Base-by-base conservation (phyloP, 2,797 vertebrate species). In the Lates japonicus region DNA sequence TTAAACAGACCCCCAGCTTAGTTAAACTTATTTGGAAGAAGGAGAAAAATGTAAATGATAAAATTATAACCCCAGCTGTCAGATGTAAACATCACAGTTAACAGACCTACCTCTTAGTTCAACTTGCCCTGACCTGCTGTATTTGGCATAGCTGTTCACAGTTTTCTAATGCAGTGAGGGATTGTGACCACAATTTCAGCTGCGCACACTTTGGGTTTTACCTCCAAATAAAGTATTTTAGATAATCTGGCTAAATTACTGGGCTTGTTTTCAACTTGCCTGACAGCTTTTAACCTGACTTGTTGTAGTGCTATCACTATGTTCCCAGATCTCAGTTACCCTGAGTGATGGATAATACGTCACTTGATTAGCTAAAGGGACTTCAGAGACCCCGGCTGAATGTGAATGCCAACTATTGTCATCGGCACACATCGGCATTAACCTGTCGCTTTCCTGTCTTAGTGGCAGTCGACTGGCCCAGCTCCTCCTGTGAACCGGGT, bases 361-460 rank as follows among this genome's bases (percentile, higher is more conserved):
- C 51, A 42, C 13, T 19, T 19, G 48, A 39, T 37, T 52, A 51
- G 19, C 12, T 19, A 10, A 9, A 5, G 37, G 4, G 19, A 35
- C 19, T 39, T 20, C 19, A n/a, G 35, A 4, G 57, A 33, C 35
- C 11, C 33, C 17, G 4, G 57, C 33, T 10, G 7, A 31, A 46
- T 7, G 33, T 35, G 33, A 35, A n/a, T n/a, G n/a, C n/a, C n/a
- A n/a, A n/a, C n/a, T n/a, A n/a, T n/a, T n/a, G n/a, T n/a, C n/a
- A n/a, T n/a, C n/a, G n/a, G 33, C 7, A 41, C 39, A 41, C 5
- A 3, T 35, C 33, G 51, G 67, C 41, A 29, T 39, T 42, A 78
- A 72, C 70, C 42, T 67, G 68, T 52, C 19, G 39, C 63, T 77
- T 41, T 41, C n/a, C n/a, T 57, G 19, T 66, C 62, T 58, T 59